Conservation (phyloP, 2,888 invertebrate genomes). For the Auanema sp. region DNA sequence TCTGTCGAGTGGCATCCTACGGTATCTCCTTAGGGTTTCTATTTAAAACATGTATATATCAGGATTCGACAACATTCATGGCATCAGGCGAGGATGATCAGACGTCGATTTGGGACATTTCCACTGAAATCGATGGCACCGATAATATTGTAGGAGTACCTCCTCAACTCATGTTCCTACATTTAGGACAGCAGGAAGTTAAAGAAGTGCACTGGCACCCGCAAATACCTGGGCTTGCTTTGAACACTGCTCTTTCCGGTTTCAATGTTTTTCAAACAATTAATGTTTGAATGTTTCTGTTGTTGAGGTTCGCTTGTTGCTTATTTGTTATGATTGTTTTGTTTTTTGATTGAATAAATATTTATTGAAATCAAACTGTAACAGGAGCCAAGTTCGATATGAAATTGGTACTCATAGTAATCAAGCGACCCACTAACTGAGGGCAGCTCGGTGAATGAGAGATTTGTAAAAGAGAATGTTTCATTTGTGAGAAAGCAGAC, state of each 20-base stretch:
- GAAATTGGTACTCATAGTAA: constrained; percentile 73
- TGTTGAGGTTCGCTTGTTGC: constrained; percentile 20
- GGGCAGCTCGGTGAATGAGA: constrained; percentile 77
- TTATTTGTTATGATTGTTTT: too few relatives aligned
- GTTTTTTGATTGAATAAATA: not conserved
- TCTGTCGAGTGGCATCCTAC: constrained; percentile 93
- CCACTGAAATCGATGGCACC: constrained; percentile 73
- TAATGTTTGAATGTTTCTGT: constrained; percentile 74
- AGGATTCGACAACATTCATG: constrained; percentile 88
- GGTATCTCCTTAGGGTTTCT: constrained; percentile 43
- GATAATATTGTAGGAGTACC: constrained; percentile 74
- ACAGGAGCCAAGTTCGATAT: constrained; percentile 79
- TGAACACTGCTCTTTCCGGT: constrained; percentile 91
- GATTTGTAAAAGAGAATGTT: constrained; percentile 74
- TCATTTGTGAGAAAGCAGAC: constrained; percentile 82
- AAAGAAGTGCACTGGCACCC: constrained; percentile 99
- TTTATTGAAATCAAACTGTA: not conserved
- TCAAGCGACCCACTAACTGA: constrained; percentile 70
- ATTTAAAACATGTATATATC: too few relatives aligned
- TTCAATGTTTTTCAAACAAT: constrained; percentile 97
- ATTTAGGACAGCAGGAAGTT: constrained; percentile 94
- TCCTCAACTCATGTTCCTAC: constrained; percentile 92
- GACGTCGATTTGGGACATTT: constrained; percentile 93
- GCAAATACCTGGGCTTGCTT: constrained; percentile 86
- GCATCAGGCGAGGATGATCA: constrained; percentile 92